A percentile compares a stretch with the other conserved stretches of the same genome.
Conservation (phyloP, 2,797 vertebrate species). For the Arnoldichthys spilopterus region DNA sequence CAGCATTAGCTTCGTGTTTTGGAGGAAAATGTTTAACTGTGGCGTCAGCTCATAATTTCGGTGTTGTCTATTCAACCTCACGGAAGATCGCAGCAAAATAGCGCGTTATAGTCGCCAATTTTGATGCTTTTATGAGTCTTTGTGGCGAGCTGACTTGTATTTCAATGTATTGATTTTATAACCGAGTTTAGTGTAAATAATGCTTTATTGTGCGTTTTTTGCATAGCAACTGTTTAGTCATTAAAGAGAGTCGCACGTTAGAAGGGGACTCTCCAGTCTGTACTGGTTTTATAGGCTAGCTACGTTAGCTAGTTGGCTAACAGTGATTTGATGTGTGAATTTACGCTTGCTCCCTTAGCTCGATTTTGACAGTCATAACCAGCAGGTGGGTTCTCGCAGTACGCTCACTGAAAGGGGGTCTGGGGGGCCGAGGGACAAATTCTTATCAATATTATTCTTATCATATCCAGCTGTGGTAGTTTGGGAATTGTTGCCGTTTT, state of each 20-base stretch:
- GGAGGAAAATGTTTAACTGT: neutral
- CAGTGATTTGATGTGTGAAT: slow-evolving; percentile 31
- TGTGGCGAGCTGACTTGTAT: slow-evolving; percentile 14
- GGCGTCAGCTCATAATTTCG: slow-evolving; percentile 23
- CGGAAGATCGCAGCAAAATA: slow-evolving; percentile 15
- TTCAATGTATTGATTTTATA: neutral
- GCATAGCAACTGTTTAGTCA: neutral
- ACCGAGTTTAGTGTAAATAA: neutral
- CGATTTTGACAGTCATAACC: slow-evolving; percentile 10
- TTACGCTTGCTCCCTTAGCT: slow-evolving; percentile 29
- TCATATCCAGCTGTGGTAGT: slow-evolving; percentile 16
- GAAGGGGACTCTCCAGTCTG: neutral
- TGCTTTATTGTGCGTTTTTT: neutral
- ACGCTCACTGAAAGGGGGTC: slow-evolving; percentile 30
- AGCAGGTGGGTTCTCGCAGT: slow-evolving; percentile 47
- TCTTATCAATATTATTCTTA: slow-evolving; percentile 28
- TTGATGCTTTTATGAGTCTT: slow-evolving; percentile 15
- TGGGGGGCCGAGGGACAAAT: slow-evolving; percentile 26
- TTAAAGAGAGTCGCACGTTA: neutral
- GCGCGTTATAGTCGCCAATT: slow-evolving; percentile 28
- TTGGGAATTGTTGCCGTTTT: slow-evolving; percentile 40
- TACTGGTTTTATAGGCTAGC: slow-evolving; percentile 4
- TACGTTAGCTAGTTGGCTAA: slow-evolving; percentile 20
- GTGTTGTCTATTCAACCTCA: neutral
- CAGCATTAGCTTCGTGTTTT: slow-evolving; percentile 21